Conservation (phyloP, 2,113 vertebrate genomes). For the Macaca nemestrina region DNA sequence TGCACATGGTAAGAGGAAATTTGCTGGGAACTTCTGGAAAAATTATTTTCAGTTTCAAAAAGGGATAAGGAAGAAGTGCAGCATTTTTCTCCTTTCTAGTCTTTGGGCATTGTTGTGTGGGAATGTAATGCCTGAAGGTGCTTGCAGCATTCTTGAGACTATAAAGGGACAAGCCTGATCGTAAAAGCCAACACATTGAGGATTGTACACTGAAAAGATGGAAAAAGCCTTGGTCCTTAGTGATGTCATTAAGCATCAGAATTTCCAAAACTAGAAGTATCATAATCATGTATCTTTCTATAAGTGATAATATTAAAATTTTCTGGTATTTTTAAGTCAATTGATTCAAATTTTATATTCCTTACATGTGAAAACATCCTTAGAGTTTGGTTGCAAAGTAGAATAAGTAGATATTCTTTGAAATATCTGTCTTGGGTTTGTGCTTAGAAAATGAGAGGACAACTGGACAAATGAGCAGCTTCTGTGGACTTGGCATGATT, state of each 20-base stretch:
- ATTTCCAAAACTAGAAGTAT: background rate
- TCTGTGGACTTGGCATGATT: background rate
- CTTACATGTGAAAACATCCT: background rate
- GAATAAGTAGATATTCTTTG: slow-evolving; percentile 1
- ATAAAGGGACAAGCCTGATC: background rate
- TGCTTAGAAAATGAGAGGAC: background rate
- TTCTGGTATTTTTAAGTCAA: background rate
- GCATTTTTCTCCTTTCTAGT: background rate
- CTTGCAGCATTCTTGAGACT: background rate
- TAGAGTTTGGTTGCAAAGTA: background rate
- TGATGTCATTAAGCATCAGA: background rate
- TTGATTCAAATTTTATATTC: slow-evolving; percentile 2
- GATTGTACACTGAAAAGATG: background rate
- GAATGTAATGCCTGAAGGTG: background rate
- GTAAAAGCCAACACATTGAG: background rate
- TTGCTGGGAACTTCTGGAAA: background rate
- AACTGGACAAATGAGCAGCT: background rate
- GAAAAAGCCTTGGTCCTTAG: background rate
- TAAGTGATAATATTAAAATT: background rate
- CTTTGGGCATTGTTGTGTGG: background rate
- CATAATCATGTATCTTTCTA: background rate
- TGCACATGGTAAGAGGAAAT: background rate
- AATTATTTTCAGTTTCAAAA: background rate
- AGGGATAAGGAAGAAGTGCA: background rate
- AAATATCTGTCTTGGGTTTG: background rate